Evolutionary conservation across 2,113 vertebrate species (phyloP), one percentile per base, ranked within the genome.

Genomic region (Tiliqua scincoides): DNA sequence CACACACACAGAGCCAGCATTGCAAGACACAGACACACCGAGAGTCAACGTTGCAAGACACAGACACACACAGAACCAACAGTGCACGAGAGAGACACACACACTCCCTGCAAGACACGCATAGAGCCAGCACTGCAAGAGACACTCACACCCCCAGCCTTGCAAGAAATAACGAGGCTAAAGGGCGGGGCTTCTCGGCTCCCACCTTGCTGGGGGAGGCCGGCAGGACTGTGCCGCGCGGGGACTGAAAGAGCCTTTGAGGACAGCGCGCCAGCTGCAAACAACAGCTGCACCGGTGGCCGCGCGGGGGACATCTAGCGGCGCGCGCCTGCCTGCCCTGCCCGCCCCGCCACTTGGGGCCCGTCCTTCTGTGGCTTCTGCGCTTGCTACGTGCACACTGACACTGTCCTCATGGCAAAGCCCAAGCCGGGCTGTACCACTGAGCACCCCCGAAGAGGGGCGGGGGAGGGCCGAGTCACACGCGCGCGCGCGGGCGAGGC

Each of bases 341-440:
- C 52, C 12, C 80, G 37, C 72, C 65, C 68, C 89, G 83, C 43
- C 67, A 25, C 83, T 30, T 40, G 82, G 73, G 76, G 40, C 43
- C 63, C 18, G 76, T 82, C 79, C 37, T 75, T 52, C 79, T 7
- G 48, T 32, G 48, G 79, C 59, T 72, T n/a, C 62, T 84, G 74
- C 86, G 62, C 89, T 88, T 89, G 94, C 95, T 98, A 98, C 97
- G 97, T 97, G 98, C 97, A 92, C 95, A 95, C 93, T 94, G 94
- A 95, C 97, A 97, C 97, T 96, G 96, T 71, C 93, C 95, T 98
- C 96, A 98, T 98, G 98, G 98, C 97, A 97, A 97, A 96, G 95
- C 95, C 95, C 96, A 94, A 94, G 93, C 85, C 52, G 80, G 89
- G 85, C 70, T n/a, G 65, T 90, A 92, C 94, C 93, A 93, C 74